Evolutionary conservation across 2,113 vertebrate genomes (phyloP).

Genomic region (Callipepla squamata): DNA sequence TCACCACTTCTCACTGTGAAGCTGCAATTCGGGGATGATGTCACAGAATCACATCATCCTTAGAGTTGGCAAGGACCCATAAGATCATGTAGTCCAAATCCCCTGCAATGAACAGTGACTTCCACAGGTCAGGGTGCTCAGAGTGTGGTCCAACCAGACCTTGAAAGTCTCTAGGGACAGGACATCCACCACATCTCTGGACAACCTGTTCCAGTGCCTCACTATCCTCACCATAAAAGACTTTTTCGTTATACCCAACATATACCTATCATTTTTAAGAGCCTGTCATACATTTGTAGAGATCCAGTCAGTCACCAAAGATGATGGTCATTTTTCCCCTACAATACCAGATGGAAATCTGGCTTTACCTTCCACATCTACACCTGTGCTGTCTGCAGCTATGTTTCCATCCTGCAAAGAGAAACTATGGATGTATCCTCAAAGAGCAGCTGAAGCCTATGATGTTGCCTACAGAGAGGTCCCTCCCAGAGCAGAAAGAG

Average conservation of each 20-base stretch:
- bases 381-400: not conserved
- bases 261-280: too few relatives aligned
- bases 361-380: not conserved
- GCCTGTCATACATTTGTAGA: fast-evolving
- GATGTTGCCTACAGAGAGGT: not conserved
- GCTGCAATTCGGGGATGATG: not conserved
- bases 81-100: too few relatives aligned
- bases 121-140: too few relatives aligned
- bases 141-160: too few relatives aligned
- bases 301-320: not conserved
- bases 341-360: not conserved
- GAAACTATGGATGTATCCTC: not conserved
- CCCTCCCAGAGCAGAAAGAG: not conserved
- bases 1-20: not conserved
- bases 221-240: too few relatives aligned
- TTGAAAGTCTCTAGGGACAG: too few relatives aligned
- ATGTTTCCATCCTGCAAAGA: not conserved
- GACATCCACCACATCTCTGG: too few relatives aligned
- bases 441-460: not conserved
- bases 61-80: too few relatives aligned
- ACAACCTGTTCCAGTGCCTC: too few relatives aligned
- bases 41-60: too few relatives aligned
- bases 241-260: too few relatives aligned
- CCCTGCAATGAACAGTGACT: too few relatives aligned
- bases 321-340: fast-evolving